A percentile compares a stretch with the other conserved stretches of the same genome.
Evolutionary conservation across 2,888 invertebrate species (phyloP).

Genomic region (Gastrophysa polygoni): DNA sequence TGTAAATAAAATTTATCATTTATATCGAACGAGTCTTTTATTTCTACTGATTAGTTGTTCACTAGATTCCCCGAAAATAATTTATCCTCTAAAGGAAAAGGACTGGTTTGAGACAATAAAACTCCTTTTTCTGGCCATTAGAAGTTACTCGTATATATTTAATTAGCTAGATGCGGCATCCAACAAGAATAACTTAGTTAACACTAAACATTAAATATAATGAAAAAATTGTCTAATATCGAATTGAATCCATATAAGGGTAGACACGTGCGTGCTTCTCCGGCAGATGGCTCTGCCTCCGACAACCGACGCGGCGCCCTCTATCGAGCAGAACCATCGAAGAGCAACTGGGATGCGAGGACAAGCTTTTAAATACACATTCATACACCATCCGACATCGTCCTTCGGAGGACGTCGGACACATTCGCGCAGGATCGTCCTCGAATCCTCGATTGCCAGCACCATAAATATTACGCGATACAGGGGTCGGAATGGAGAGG

Average conservation of each 20-base stretch:
- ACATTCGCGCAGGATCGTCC: conserved; percentile 54
- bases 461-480: conserved; percentile 15
- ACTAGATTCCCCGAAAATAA: no score
- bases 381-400: conserved; percentile 40
- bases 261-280: conserved; percentile 30
- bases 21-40: neutral
- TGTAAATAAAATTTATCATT: conserved; percentile 22
- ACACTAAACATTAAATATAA: conserved; percentile 38
- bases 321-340: conserved; percentile 41
- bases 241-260: conserved; percentile 31
- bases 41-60: no score
- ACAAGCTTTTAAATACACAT: conserved; percentile 56
- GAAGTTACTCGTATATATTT: conserved; percentile 34
- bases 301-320: neutral
- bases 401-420: conserved; percentile 24
- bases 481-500: no score
- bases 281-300: conserved; percentile 31
- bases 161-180: conserved; percentile 36
- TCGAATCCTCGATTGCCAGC: conserved; percentile 48
- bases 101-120: no score
- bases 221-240: conserved; percentile 37
- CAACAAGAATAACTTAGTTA: conserved; percentile 41
- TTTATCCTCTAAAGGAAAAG: no score
- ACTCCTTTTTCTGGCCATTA: conserved; percentile 29
- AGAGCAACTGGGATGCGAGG: conserved; percentile 53